A percentile compares a stretch with the other conserved stretches of the same genome.
Conservation (phyloP, 2,113 vertebrate species). For the Dicaeum eximium region DNA sequence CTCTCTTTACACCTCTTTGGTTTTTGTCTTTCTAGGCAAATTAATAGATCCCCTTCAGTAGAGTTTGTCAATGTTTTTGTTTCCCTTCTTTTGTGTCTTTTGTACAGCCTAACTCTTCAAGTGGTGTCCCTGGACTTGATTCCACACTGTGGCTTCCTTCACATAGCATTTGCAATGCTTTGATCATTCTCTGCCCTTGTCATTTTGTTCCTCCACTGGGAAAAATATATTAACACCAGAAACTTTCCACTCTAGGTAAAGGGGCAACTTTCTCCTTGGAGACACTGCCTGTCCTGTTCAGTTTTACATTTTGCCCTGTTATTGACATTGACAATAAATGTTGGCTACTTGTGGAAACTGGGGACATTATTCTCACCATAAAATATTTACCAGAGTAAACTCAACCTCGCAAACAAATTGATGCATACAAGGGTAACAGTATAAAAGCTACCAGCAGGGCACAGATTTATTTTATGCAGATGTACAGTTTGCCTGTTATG, state of each 20-base stretch:
- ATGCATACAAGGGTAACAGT: not conserved
- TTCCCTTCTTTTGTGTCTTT: not conserved
- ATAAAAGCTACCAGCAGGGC: not conserved
- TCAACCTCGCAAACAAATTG: not conserved
- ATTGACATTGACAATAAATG: not conserved
- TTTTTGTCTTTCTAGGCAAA: not conserved
- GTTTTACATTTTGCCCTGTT: not conserved
- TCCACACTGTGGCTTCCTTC: not conserved
- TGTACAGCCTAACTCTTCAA: not conserved
- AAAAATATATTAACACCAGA: not conserved
- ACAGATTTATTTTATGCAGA: slow-evolving; percentile 42
- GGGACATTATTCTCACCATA: not conserved
- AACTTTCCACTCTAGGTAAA: not conserved
- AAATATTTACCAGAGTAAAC: not conserved
- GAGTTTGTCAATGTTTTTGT: not conserved
- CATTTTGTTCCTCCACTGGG: not conserved
- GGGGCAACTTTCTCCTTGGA: not conserved
- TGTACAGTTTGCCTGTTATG: not conserved
- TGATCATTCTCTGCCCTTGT: not conserved
- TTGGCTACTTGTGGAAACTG: not conserved
- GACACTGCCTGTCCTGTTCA: not conserved
- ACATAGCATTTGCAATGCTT: not conserved
- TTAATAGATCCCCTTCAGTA: not conserved
- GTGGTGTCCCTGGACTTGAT: not conserved
- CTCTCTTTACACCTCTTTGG: not conserved